phyloP scores from a whole-genome alignment of 1,140 invertebrate species.

The Ruditapes philippinarum region DNA sequence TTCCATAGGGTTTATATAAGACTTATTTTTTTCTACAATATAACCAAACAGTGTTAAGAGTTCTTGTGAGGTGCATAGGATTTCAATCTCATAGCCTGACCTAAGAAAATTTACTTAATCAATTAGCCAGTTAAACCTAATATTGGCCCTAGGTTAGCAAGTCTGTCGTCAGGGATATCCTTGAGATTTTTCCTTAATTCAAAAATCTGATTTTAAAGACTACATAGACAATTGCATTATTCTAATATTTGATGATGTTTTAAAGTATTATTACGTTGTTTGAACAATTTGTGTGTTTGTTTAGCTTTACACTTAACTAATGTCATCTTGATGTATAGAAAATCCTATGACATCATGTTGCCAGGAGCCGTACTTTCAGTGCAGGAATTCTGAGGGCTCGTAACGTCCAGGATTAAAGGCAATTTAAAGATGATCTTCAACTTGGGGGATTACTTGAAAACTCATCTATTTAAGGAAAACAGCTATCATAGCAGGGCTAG shows the following conservation, averaged over 20 bases:
- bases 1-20: too few species aligned
- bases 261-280: slow-evolving; percentile 49
- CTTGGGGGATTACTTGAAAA: background rate
- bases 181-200: too few species aligned
- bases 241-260: slow-evolving; percentile 9
- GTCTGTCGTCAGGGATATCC: too few species aligned
- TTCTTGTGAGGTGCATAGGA: too few species aligned
- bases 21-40: too few species aligned
- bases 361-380: background rate
- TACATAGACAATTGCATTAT: slow-evolving; percentile 36
- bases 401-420: background rate
- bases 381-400: slow-evolving; percentile 15
- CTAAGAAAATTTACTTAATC: too few species aligned
- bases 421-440: background rate
- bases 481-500: background rate
- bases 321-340: slow-evolving; percentile 53
- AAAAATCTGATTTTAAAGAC: too few species aligned
- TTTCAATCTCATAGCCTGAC: too few species aligned
- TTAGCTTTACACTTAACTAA: slow-evolving; percentile 62
- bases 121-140: too few species aligned
- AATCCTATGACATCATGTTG: slow-evolving; percentile 12
- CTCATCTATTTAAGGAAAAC: slow-evolving; percentile 6
- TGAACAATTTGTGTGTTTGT: slow-evolving; percentile 61
- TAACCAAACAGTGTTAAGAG: too few species aligned
- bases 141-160: too few species aligned